Conservation (phyloP, 2,888 invertebrate species). For the Mesorhabditis spiculigera region DNA sequence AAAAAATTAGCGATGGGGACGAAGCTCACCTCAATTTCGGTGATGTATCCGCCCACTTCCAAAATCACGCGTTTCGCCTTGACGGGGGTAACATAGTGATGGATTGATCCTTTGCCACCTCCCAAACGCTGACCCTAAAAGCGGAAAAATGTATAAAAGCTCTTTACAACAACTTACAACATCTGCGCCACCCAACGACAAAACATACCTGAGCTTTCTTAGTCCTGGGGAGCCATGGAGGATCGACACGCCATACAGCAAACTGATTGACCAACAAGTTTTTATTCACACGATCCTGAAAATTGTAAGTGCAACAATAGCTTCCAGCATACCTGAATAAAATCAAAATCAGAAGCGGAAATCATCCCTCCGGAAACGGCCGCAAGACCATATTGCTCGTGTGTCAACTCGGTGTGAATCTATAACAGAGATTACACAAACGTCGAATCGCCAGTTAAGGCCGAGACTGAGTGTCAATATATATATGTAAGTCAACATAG, state of each 20-base stretch:
- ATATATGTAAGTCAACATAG: neutral
- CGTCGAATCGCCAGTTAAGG: neutral
- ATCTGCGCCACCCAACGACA: neutral
- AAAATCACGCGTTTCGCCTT: slow-evolving; percentile 84
- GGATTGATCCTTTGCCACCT: slow-evolving; percentile 89
- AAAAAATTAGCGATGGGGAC: slow-evolving; percentile 14
- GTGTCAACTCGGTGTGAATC: slow-evolving; percentile 78
- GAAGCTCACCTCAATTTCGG: slow-evolving; percentile 67
- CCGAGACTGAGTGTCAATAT: neutral
- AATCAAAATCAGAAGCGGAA: slow-evolving; percentile 45
- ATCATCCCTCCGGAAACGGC: slow-evolving; percentile 66
- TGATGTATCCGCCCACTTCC: slow-evolving; percentile 86
- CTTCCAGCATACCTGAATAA: slow-evolving; percentile 25
- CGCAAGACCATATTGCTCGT: slow-evolving; percentile 88
- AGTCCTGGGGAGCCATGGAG: slow-evolving; percentile 91
- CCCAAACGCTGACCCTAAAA: slow-evolving; percentile 65
- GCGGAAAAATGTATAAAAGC: slow-evolving; percentile 16
- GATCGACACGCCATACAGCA: slow-evolving; percentile 87
- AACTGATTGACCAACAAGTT: slow-evolving; percentile 78
- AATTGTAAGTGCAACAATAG: slow-evolving; percentile 9
- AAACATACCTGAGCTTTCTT: slow-evolving; percentile 66
- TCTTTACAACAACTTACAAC: neutral
- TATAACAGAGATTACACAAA: slow-evolving; percentile 1
- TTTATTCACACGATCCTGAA: slow-evolving; percentile 71
- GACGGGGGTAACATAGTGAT: slow-evolving; percentile 90